phyloP scores from a whole-genome alignment of 1,140 invertebrate genomes.

The Atopsyche davidsoni region DNA sequence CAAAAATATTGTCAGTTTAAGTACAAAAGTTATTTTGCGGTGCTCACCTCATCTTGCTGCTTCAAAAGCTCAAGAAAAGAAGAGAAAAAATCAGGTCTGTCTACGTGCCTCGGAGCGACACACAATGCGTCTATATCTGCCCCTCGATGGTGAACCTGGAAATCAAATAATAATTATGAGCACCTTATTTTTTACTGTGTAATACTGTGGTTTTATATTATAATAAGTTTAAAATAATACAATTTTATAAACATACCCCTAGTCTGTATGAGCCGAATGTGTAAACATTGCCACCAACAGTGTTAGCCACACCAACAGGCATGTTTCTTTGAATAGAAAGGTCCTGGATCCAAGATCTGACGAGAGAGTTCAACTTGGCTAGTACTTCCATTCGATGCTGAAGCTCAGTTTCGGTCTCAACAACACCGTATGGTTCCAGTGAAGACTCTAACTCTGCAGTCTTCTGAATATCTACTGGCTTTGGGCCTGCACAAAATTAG shows the following conservation, averaged over 20 bases:
- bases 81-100: conserved; percentile 89
- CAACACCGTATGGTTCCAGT: conserved; percentile 82
- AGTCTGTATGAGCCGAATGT: conserved; percentile 96
- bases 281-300: conserved; percentile 95
- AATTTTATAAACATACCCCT: conserved; percentile 50
- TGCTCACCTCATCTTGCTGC: conserved; percentile 76
- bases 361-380: conserved; percentile 80
- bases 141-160: conserved; percentile 93
- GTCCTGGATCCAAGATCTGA: conserved; percentile 88
- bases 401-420: conserved; percentile 86
- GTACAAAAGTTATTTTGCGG: background rate
- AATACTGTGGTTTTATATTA: background rate
- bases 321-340: conserved; percentile 84
- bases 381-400: conserved; percentile 81
- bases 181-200: no score
- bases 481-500: conserved; percentile 53
- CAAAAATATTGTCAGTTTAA: background rate
- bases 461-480: conserved; percentile 73
- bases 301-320: conserved; percentile 76
- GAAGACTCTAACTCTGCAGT: conserved; percentile 79
- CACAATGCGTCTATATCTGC: conserved; percentile 99
- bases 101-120: conserved; percentile 93
- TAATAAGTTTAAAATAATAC: background rate
- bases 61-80: conserved; percentile 91
- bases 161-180: no score